Percentiles rank a stretch among this genome's conserved stretches.
Evolutionary conservation across 37 sponge, comb jelly and placozoan species (phyloP).

Genomic region (Hexactinellida sp.): DNA sequence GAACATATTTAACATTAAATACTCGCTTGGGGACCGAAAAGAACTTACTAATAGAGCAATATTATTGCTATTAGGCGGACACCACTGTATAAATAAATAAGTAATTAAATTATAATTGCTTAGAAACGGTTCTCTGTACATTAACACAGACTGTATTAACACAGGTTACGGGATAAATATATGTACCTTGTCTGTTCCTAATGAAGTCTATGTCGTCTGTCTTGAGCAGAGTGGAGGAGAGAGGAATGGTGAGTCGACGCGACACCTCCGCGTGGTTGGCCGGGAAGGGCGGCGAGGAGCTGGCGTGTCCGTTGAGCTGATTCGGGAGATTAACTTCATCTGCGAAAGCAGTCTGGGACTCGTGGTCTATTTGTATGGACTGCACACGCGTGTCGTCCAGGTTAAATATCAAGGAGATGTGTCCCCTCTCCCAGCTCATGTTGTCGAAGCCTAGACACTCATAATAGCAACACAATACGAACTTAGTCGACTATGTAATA

Average conservation of each 20-base stretch:
- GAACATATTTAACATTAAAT: no score
- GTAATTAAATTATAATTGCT: no score
- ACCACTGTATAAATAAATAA: no score
- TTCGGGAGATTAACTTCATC: background rate
- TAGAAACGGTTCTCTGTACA: no score
- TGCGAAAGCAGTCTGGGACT: constrained; percentile 3
- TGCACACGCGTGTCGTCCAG: constrained; percentile 31
- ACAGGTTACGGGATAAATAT: background rate
- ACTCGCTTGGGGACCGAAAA: no score
- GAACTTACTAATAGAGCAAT: no score
- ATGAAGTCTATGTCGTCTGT: constrained; percentile 55
- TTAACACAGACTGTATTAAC: no score
- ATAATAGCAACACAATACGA: no score
- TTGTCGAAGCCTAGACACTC: constrained; percentile 59
- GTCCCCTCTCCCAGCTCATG: constrained; percentile 73
- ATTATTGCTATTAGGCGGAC: no score
- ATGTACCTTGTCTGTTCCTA: constrained; percentile 16
- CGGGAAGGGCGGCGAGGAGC: background rate
- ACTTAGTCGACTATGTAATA: no score
- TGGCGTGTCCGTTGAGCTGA: background rate
- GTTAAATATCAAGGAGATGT: constrained; percentile 65
- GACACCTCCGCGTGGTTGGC: constrained; percentile 35
- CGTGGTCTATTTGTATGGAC: background rate
- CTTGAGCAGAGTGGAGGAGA: constrained; percentile 50
- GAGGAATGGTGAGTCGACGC: constrained; percentile 43